Conservation (phyloP, 2,113 vertebrate species). For the Lichenostomus cassidix region DNA sequence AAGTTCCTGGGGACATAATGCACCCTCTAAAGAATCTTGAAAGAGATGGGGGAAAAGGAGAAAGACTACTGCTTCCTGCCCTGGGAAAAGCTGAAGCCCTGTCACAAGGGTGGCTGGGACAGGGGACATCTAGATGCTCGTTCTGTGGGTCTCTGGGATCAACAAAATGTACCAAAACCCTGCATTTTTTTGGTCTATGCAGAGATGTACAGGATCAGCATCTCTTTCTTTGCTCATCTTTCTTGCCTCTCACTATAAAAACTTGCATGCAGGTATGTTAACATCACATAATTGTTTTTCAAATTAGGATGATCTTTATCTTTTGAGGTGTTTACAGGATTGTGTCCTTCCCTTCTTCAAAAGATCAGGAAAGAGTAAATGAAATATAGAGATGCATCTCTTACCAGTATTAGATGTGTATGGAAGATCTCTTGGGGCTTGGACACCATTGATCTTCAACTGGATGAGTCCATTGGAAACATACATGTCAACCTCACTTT, state of each 20-base stretch:
- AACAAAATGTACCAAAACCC: not conserved
- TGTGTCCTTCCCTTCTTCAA: not conserved
- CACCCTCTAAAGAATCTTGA: not conserved
- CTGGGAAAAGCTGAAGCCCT: not conserved
- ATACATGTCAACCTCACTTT: constrained; percentile 65
- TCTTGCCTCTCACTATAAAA: not conserved
- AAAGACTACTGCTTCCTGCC: not conserved
- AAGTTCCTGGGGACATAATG: not conserved
- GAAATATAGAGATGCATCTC: not conserved
- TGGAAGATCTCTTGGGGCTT: constrained; percentile 17
- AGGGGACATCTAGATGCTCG: not conserved
- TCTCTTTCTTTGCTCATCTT: not conserved
- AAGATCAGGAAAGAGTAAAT: not conserved
- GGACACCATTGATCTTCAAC: constrained; percentile 62
- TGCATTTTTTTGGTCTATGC: not conserved
- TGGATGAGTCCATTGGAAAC: constrained; percentile 33
- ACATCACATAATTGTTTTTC: not conserved
- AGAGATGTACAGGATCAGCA: not conserved
- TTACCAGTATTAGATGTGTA: constrained; percentile 63
- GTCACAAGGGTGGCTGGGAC: not conserved
- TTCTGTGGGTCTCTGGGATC: not conserved
- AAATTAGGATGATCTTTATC: not conserved
- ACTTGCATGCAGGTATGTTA: not conserved
- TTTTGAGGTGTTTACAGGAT: not conserved
- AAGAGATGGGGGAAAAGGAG: not conserved